These are phyloP conservation scores for Corticium candelabrum DNA, from an alignment of 37 sponge, comb jelly and placozoan species.

Conservation along the genomic window DNA sequence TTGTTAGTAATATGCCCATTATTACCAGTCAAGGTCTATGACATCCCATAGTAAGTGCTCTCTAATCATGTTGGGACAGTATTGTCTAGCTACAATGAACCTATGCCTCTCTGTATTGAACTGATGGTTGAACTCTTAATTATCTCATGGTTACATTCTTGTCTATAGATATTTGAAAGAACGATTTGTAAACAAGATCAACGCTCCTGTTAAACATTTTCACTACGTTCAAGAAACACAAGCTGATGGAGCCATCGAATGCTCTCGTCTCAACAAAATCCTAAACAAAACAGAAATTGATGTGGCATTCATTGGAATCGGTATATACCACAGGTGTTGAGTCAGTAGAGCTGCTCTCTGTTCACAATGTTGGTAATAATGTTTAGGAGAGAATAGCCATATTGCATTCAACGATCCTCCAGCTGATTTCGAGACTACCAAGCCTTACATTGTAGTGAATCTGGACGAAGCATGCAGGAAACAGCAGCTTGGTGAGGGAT, in stretches of 20 bases:
- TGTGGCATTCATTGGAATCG: constrained; percentile 9
- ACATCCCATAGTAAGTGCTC: no score
- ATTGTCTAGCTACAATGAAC: no score
- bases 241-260: not conserved
- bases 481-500: constrained; percentile 9
- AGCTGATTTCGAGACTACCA: constrained; percentile 3
- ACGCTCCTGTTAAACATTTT: not conserved
- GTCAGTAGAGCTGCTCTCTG: not conserved
- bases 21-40: no score
- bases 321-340: not conserved
- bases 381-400: constrained; percentile 8
- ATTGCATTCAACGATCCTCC: constrained; percentile 8
- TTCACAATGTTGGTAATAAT: not conserved
- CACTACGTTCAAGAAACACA: not conserved
- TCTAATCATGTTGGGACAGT: no score
- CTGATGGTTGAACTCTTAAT: no score
- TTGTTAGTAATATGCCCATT: no score
- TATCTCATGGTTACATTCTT: no score
- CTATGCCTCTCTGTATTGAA: no score
- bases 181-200: not conserved
- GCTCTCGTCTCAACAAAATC: not conserved
- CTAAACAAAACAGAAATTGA: not conserved
- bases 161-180: not conserved
- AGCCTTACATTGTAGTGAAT: not conserved
- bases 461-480: not conserved